phyloP scores from a whole-genome alignment of 2,113 vertebrate species.

The Aegotheles bennettii region DNA sequence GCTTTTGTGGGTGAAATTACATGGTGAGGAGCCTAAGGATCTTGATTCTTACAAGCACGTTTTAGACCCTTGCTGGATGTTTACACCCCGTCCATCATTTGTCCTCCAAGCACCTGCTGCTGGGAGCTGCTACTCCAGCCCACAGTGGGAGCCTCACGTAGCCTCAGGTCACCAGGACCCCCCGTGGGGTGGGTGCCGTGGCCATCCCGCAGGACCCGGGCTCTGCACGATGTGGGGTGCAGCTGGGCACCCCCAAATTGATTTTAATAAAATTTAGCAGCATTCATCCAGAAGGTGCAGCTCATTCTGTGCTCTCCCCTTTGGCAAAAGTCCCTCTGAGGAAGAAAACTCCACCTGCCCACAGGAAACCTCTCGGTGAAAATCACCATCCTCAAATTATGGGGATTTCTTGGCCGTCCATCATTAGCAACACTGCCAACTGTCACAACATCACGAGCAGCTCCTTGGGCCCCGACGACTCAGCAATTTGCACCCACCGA shows the following conservation, averaged over 20 bases:
- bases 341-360: background rate
- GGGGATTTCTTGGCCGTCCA: background rate
- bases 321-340: background rate
- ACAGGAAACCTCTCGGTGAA: background rate
- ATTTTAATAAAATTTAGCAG: background rate
- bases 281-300: background rate
- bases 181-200: background rate
- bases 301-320: background rate
- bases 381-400: fast-evolving
- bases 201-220: fast-evolving
- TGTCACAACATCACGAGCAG: background rate
- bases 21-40: background rate
- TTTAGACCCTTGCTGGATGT: background rate
- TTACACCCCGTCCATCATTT: background rate
- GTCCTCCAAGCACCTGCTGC: background rate
- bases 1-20: background rate
- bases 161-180: background rate
- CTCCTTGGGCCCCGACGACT: background rate
- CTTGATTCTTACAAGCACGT: fast-evolving
- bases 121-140: background rate
- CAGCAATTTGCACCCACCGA: background rate
- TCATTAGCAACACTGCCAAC: background rate
- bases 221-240: fast-evolving
- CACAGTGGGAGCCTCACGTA: background rate
- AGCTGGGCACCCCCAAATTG: fast-evolving